phyloP scores from a whole-genome alignment of 2,797 vertebrate genomes.

The Serranus cabrilla region DNA sequence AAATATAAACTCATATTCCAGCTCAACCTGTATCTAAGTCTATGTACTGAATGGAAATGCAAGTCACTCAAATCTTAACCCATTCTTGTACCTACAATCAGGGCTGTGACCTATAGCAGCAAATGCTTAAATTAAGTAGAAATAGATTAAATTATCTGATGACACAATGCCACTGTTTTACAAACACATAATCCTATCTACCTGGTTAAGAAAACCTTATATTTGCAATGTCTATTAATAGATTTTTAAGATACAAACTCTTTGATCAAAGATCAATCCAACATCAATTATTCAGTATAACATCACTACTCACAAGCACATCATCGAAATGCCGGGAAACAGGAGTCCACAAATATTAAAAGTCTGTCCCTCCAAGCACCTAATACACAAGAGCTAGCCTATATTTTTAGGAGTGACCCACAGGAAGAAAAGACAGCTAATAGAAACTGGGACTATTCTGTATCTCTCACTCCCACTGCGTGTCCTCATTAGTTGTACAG shows the following conservation, averaged over 20 bases:
- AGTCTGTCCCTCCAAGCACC: slow-evolving; percentile 44
- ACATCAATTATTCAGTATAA: slow-evolving; percentile 35
- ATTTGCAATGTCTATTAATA: background rate
- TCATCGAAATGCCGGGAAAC: slow-evolving; percentile 14
- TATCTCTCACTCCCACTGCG: slow-evolving; percentile 72
- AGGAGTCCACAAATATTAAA: slow-evolving; percentile 26
- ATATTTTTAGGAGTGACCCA: slow-evolving; percentile 81
- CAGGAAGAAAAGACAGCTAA: slow-evolving; percentile 71
- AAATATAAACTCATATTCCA: background rate
- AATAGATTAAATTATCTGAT: slow-evolving; percentile 7
- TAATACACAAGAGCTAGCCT: slow-evolving; percentile 57
- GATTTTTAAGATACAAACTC: background rate
- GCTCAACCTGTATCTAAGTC: too few relatives aligned
- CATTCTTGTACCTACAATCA: background rate
- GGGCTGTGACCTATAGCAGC: background rate
- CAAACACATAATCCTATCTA: background rate
- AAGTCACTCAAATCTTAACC: background rate
- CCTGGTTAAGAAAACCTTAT: slow-evolving; percentile 16
- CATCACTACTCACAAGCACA: slow-evolving; percentile 24
- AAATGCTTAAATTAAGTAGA: background rate
- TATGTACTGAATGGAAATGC: background rate
- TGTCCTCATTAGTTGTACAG: slow-evolving; percentile 81
- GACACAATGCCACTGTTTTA: background rate
- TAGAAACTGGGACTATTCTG: slow-evolving; percentile 82
- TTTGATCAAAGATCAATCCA: slow-evolving; percentile 15